Evolutionary conservation across 2,888 invertebrate species (phyloP), one percentile per base, ranked within the genome.

Genomic region (Heliconius ismenius): DNA sequence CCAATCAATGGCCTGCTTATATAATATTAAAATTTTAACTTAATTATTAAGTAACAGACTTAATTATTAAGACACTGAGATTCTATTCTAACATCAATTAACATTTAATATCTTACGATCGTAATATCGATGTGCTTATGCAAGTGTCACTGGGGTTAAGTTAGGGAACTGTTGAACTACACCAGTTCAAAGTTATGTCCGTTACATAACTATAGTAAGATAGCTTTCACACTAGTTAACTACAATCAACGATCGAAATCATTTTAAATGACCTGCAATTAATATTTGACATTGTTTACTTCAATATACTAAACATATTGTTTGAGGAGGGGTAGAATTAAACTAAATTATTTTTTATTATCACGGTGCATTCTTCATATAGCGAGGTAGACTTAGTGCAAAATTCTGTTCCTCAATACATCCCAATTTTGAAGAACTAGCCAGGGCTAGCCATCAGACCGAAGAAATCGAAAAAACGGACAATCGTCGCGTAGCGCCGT

Each of bases 101-200:
- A 24, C 24, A 68, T n/a, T 28, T 32, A 58, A 69, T 54, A 58
- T 28, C 49, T 54, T 26, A n/a, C 21, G 13, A 54, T n/a, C 58
- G 15, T 32, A 70, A 10, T 21, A 58, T 32, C 11, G 11, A 58
- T 32, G 32, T 54, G 54, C 10, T 28, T 26, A 49, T 54, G 69
- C 11, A 4, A 2, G 28, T 28, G 21, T 32, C 70, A n/a, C 13
- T 58, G n/a, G n/a, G 32, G 54, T 58, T 13, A 32, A 54, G 24
- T 26, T 32, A 32, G 4, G 54, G 49, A 70, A 58, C 58, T 10
- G 10, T 58, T 58, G 58, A 58, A 58, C 58, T 58, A 36, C 21
- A 49, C 11, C 65, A 36, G 36, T 65, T 32, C 36, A 36, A 65
- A 65, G 65, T 65, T 65, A 36, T n/a, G 65, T 67, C 15, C 24